These are phyloP conservation scores for Hoplodrina ambigua DNA, from an alignment of 2,888 invertebrate species.

Conservation along the genomic window DNA sequence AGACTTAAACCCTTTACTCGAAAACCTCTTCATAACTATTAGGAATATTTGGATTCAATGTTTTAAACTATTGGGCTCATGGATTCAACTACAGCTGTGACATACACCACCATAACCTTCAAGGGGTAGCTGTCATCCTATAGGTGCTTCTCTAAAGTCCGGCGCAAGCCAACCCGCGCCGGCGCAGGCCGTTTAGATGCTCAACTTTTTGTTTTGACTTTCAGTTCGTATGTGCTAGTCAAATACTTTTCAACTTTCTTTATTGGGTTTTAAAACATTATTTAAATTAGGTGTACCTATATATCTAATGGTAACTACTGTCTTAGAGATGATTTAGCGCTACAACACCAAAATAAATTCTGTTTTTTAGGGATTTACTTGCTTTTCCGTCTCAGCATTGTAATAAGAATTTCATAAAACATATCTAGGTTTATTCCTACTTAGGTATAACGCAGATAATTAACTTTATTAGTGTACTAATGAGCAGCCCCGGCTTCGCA, in stretches of 20 bases:
- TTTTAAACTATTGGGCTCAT: no score
- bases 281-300: no score
- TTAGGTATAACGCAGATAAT: background rate
- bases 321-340: no score
- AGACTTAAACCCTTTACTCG: background rate
- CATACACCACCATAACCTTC: background rate
- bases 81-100: background rate
- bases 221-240: background rate
- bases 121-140: background rate
- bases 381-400: background rate
- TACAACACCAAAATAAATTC: no score
- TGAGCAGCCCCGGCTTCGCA: no score
- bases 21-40: background rate
- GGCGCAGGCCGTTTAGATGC: slow-evolving; percentile 39
- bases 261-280: no score
- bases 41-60: no score
- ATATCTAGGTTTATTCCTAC: no score
- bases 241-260: no score
- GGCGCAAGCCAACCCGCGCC: slow-evolving; percentile 13
- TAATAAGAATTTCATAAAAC: no score
- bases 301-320: background rate
- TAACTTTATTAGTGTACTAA: background rate
- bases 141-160: background rate
- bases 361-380: background rate
- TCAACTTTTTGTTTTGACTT: background rate